phyloP scores from a whole-genome alignment of 2,797 vertebrate genomes.

The Enteromius radiatus region DNA sequence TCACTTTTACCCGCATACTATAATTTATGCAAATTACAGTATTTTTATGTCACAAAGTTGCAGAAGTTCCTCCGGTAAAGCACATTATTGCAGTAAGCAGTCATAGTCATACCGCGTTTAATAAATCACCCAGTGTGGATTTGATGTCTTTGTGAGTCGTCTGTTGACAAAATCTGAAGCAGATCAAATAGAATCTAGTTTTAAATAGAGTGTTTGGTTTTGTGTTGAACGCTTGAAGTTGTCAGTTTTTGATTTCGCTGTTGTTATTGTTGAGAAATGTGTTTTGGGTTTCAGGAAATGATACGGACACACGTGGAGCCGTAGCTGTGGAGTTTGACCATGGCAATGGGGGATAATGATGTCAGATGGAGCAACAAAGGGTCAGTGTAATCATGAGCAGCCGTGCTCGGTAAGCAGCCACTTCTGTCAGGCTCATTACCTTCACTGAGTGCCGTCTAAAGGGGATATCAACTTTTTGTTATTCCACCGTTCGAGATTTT shows the following conservation, averaged over 20 bases:
- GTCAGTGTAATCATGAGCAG: constrained; percentile 49
- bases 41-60: background rate
- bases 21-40: background rate
- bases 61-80: background rate
- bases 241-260: background rate
- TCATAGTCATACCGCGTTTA: background rate
- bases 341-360: constrained; percentile 44
- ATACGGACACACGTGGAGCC: background rate
- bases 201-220: background rate
- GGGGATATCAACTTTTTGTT: constrained; percentile 34
- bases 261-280: background rate
- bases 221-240: background rate
- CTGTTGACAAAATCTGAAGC: background rate
- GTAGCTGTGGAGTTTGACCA: constrained; percentile 34
- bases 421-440: constrained; percentile 53
- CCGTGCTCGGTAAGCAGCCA: constrained; percentile 42
- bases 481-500: constrained; percentile 7
- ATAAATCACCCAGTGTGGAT: background rate
- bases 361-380: constrained; percentile 52
- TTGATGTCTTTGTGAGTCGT: background rate
- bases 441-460: constrained; percentile 40
- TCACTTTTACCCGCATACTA: background rate
- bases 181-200: background rate
- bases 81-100: background rate
- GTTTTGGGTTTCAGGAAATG: background rate